A percentile compares a stretch with the other conserved stretches of the same genome.
Evolutionary conservation across 1,140 invertebrate genomes (phyloP).

Genomic region (Dendroctonus valens): DNA sequence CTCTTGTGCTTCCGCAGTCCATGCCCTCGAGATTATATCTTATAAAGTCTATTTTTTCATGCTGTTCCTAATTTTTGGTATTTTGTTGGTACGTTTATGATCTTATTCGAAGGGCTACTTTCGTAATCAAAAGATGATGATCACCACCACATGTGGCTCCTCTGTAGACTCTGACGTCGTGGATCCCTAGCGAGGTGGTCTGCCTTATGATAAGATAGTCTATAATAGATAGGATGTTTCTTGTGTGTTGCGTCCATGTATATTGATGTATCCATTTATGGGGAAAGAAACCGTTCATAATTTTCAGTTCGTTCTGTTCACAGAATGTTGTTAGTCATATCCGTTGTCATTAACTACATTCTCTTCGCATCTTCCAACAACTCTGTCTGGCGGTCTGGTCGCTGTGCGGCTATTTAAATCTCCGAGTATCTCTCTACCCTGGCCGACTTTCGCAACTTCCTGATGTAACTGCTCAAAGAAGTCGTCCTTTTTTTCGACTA

Average conservation of each 20-base stretch:
- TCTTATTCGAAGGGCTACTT: background rate
- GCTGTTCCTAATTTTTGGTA: too few species aligned
- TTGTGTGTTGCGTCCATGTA: too few species aligned
- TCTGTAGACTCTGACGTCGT: background rate
- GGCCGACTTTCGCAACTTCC: conserved; percentile 8
- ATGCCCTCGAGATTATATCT: conserved; percentile 10
- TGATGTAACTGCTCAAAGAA: conserved; percentile 18
- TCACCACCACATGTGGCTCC: conserved; percentile 5
- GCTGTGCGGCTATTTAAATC: conserved; percentile 8
- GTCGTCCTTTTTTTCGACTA: conserved; percentile 13
- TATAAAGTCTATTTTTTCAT: background rate
- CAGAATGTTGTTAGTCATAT: conserved; percentile 4
- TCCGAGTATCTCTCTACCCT: too few species aligned
- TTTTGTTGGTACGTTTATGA: too few species aligned
- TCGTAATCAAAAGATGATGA: background rate
- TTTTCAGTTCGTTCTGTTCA: conserved; percentile 20
- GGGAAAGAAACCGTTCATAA: conserved; percentile 12
- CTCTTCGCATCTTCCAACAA: background rate
- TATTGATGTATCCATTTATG: conserved; percentile 10
- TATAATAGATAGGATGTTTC: too few species aligned
- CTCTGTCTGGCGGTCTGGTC: background rate
- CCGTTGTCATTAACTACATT: conserved; percentile 13
- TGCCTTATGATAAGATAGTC: background rate
- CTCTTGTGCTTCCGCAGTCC: too few species aligned
- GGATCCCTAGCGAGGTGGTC: background rate